A percentile compares a stretch with the other conserved stretches of the same genome.
Conservation (phyloP, 2,797 vertebrate genomes). For the Yasuhikotakia modesta region DNA sequence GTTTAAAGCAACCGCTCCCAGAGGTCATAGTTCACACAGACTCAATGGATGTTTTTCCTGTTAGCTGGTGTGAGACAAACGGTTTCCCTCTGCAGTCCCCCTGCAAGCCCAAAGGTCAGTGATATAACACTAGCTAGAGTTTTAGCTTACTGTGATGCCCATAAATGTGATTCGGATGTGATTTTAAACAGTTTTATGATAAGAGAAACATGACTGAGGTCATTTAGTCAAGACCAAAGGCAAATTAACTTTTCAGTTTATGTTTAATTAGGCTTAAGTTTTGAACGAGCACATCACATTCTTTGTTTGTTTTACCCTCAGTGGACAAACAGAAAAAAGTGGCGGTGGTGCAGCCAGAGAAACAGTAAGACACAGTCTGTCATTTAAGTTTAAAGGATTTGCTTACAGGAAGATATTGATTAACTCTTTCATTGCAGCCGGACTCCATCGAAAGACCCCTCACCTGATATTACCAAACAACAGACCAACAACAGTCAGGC, state of each 20-base stretch:
- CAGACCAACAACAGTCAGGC: conserved; percentile 74
- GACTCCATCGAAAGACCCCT: conserved; percentile 71
- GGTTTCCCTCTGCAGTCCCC: conserved; percentile 91
- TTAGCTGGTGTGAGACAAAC: conserved; percentile 98
- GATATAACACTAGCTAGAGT: no score
- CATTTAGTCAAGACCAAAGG: no score
- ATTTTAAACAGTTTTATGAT: no score
- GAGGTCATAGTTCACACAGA: conserved; percentile 92
- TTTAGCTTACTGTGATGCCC: no score
- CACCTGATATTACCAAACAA: conserved; percentile 75
- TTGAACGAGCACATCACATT: no score
- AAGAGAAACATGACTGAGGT: no score
- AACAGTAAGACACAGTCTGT: conserved; percentile 77
- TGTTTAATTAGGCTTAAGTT: no score
- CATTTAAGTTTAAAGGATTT: neutral
- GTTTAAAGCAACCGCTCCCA: conserved; percentile 87
- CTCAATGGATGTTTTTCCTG: conserved; percentile 94
- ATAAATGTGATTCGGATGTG: no score
- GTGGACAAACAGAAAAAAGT: conserved; percentile 92
- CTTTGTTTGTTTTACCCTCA: conserved; percentile 67
- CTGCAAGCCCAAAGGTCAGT: conserved; percentile 86
- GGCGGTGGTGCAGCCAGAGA: conserved; percentile 93
- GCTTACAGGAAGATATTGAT: conserved; percentile 23
- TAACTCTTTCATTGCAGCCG: conserved; percentile 62
- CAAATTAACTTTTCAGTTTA: no score